Evolutionary conservation across 1,140 invertebrate species (phyloP).

Genomic region (Drosophila takahashii): DNA sequence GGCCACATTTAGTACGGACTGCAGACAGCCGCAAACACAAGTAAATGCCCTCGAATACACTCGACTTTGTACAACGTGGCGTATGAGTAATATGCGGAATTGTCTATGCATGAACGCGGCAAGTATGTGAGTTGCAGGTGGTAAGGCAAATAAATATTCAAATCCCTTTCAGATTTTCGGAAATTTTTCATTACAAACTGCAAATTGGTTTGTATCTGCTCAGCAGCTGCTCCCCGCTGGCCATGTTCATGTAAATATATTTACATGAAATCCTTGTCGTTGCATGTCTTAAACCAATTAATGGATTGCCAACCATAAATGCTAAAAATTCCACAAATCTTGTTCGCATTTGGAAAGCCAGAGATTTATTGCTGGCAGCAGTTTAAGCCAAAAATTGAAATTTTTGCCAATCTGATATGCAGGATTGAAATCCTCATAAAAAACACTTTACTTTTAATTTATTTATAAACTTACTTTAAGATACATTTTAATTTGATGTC

Average conservation of each 20-base stretch:
- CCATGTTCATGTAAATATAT: constrained; percentile 19
- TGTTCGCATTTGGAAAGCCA: constrained; percentile 8
- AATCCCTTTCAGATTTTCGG: constrained; percentile 52
- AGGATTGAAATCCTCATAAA: neutral
- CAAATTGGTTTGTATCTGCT: constrained; percentile 69
- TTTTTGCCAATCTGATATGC: constrained; percentile 10
- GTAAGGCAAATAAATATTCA: constrained; percentile 66
- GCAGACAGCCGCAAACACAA: constrained; percentile 53
- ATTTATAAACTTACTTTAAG: neutral
- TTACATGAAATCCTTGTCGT: constrained; percentile 9
- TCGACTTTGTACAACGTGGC: constrained; percentile 34
- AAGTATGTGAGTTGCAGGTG: constrained; percentile 31
- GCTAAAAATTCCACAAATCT: constrained; percentile 41
- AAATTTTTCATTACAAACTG: constrained; percentile 78
- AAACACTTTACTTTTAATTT: no score
- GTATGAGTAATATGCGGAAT: constrained; percentile 48
- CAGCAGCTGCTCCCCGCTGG: constrained; percentile 53
- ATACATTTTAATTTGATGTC: neutral
- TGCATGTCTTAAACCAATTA: constrained; percentile 45
- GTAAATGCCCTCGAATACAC: constrained; percentile 34
- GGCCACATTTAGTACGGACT: constrained; percentile 62
- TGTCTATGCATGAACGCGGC: constrained; percentile 18
- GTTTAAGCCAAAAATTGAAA: neutral
- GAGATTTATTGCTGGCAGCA: constrained; percentile 30
- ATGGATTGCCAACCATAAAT: constrained; percentile 39